Percentiles rank a stretch among this genome's conserved stretches.
These are phyloP conservation scores for Hemiprocne comata DNA, from an alignment of 2,113 vertebrate species.

Conservation along the genomic window DNA sequence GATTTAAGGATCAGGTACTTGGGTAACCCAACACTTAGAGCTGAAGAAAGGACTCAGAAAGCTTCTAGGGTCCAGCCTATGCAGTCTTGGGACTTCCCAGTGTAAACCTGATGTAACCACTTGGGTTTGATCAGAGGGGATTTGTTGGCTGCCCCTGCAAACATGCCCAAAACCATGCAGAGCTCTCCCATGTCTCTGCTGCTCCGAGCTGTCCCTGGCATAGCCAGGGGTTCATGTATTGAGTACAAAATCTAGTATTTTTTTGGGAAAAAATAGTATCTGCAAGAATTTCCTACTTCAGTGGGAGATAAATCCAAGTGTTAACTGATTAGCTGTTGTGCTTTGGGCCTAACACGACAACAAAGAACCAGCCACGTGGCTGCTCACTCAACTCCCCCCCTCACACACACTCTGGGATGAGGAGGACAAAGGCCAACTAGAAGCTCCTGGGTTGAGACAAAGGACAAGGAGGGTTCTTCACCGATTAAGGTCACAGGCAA, in stretches of 20 bases:
- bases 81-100: neutral
- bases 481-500: too few species aligned
- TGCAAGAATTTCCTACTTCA: neutral
- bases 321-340: too few species aligned
- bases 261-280: fast-evolving
- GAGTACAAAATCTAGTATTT: neutral
- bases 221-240: neutral
- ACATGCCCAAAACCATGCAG: fast-evolving
- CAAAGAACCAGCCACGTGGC: too few species aligned
- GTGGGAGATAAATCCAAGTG: neutral
- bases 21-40: neutral
- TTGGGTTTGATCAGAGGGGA: fast-evolving
- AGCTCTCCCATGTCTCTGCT: neutral
- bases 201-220: neutral
- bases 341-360: too few species aligned
- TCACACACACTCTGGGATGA: too few species aligned
- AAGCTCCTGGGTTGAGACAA: too few species aligned
- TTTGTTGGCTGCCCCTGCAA: neutral
- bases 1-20: neutral
- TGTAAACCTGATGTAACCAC: neutral
- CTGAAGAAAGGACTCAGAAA: neutral
- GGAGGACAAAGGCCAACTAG: too few species aligned
- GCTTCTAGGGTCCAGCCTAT: neutral
- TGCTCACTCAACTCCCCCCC: too few species aligned
- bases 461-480: too few species aligned